Evolutionary conservation across 2,113 vertebrate species (phyloP).

Genomic region (Uria lomvia): DNA sequence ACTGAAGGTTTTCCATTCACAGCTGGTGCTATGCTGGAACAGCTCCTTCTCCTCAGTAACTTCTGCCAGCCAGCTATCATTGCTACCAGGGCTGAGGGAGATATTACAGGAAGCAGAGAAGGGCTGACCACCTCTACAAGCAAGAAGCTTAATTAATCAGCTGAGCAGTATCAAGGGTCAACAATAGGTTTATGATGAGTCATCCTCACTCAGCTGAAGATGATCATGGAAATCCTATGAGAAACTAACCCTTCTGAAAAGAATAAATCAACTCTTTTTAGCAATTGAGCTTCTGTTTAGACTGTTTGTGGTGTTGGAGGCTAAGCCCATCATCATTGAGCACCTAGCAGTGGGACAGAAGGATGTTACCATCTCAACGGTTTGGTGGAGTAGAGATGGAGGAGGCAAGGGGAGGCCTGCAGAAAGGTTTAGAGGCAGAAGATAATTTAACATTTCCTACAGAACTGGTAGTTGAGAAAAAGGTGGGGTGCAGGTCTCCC

Average conservation of each 20-base stretch:
- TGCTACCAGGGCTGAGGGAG: neutral
- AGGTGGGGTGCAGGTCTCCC: neutral
- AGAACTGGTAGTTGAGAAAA: neutral
- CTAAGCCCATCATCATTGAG: neutral
- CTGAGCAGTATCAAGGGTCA: neutral
- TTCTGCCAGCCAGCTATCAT: neutral
- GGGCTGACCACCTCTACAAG: neutral
- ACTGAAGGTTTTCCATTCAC: neutral
- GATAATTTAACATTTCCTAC: neutral
- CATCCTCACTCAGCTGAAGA: neutral
- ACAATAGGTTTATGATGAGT: neutral
- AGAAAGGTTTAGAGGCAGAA: neutral
- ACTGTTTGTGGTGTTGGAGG: neutral
- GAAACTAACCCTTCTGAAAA: neutral
- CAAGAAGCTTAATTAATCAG: neutral
- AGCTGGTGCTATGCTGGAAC: neutral
- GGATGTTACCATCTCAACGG: neutral
- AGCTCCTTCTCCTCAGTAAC: neutral
- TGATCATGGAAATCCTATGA: neutral
- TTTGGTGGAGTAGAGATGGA: neutral
- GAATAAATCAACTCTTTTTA: neutral
- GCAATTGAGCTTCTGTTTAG: neutral
- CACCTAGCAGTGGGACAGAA: neutral
- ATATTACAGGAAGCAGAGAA: neutral
- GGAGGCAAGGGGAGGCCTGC: neutral